Conservation (phyloP, 2,797 vertebrate species). For the Limnodromus scolopaceus region DNA sequence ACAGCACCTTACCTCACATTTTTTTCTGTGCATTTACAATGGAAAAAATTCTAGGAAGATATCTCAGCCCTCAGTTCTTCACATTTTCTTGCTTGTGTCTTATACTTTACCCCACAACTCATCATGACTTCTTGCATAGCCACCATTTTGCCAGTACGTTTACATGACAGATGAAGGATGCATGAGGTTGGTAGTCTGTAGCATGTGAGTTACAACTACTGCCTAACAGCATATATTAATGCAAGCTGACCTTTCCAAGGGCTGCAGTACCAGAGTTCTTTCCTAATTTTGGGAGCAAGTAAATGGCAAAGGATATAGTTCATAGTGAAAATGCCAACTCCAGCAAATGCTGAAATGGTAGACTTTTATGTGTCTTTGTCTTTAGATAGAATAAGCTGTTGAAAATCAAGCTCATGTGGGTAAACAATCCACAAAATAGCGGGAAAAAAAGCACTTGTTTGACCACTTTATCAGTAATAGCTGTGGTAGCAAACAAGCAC, state of each 20-base stretch:
- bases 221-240: neutral
- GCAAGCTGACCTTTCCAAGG: neutral
- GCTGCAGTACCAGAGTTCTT: neutral
- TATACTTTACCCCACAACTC: neutral
- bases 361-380: neutral
- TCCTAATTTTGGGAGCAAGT: neutral
- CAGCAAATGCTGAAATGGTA: neutral
- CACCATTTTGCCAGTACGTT: neutral
- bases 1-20: neutral
- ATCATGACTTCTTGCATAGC: neutral
- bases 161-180: neutral
- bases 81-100: neutral
- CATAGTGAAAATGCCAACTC: neutral
- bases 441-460: fast-evolving
- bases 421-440: neutral
- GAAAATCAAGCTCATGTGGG: neutral
- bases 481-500: neutral
- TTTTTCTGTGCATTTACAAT: neutral
- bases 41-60: neutral
- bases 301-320: neutral
- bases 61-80: neutral
- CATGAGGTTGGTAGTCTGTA: neutral
- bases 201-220: neutral
- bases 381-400: neutral
- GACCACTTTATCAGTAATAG: neutral